Percentiles rank a stretch among this genome's conserved stretches.
Evolutionary conservation across 2,797 vertebrate species (phyloP).

Genomic region (Hemibagrus guttatus): DNA sequence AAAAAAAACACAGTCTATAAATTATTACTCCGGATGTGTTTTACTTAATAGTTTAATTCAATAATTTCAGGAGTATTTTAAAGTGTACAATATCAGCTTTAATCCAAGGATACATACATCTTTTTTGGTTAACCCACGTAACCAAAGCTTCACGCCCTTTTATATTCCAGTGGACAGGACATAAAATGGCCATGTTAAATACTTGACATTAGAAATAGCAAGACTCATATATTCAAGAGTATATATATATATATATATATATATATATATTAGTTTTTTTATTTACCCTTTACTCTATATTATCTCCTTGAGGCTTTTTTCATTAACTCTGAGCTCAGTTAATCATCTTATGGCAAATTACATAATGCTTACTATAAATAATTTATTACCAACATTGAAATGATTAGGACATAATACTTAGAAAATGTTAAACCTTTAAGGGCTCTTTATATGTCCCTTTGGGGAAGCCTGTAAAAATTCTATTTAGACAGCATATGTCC

Average conservation of each 20-base stretch:
- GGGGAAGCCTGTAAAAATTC: neutral
- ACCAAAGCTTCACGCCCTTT: neutral
- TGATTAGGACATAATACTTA: neutral
- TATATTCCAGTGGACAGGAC: neutral
- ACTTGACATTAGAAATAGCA: neutral
- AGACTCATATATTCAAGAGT: too few relatives aligned
- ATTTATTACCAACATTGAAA: neutral
- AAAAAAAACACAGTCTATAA: neutral
- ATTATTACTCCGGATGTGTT: neutral
- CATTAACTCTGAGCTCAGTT: neutral
- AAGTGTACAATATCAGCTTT: neutral
- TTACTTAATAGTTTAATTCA: neutral
- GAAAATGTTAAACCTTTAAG: neutral
- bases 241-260: too few relatives aligned
- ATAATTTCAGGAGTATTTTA: neutral
- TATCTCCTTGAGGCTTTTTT: neutral
- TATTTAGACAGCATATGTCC: neutral
- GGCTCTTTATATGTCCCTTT: neutral
- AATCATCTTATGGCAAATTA: neutral
- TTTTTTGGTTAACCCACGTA: neutral
- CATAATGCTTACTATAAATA: conserved; percentile 1
- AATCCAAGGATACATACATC: neutral
- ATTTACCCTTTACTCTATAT: too few relatives aligned
- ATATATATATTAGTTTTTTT: too few relatives aligned
- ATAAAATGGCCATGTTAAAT: too few relatives aligned